These are phyloP conservation scores for Prolemur simus DNA, from an alignment of 2,113 vertebrate species.

Conservation along the genomic window DNA sequence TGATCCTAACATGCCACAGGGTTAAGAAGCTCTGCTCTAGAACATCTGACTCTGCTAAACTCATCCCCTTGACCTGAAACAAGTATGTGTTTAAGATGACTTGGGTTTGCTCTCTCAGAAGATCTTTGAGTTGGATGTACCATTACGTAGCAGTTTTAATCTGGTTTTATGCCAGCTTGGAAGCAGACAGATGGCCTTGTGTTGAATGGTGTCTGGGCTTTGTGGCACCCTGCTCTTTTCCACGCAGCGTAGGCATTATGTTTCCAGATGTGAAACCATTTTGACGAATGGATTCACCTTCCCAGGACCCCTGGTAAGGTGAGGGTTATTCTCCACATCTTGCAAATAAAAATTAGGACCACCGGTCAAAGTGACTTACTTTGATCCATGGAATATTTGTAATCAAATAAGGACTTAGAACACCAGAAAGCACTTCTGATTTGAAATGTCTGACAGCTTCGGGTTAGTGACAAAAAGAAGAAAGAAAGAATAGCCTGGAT, in stretches of 20 bases:
- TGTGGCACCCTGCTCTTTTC: neutral
- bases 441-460: neutral
- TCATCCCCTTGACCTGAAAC: neutral
- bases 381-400: neutral
- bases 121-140: neutral
- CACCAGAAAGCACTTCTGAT: neutral
- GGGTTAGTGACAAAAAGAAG: neutral
- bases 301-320: neutral
- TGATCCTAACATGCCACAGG: neutral
- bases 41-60: neutral
- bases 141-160: neutral
- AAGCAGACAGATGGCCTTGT: neutral
- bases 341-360: constrained; percentile 29
- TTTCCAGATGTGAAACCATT: neutral
- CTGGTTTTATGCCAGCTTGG: neutral
- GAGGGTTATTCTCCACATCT: constrained; percentile 9
- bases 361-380: neutral
- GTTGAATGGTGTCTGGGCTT: neutral
- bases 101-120: neutral
- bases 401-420: constrained; percentile 11
- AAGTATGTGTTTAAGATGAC: neutral
- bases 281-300: neutral
- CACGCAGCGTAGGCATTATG: neutral
- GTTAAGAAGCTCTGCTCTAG: constrained; percentile 22
- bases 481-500: neutral